phyloP scores from a whole-genome alignment of 2,113 vertebrate genomes.

The Thomomys bottae region DNA sequence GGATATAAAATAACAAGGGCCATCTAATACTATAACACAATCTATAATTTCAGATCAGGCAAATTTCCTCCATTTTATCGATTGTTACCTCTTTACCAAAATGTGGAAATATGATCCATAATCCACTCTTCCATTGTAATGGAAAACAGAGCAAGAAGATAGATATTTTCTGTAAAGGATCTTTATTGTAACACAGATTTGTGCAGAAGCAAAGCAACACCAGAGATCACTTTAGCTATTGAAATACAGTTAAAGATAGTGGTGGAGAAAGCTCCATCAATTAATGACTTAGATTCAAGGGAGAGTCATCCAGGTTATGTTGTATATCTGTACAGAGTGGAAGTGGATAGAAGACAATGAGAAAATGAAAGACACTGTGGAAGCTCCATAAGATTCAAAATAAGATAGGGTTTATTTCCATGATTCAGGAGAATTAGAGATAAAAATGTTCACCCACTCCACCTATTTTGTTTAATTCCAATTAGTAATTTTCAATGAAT shows the following conservation, averaged over 20 bases:
- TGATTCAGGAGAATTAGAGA: neutral
- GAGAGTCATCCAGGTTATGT: neutral
- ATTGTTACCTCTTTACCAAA: conserved; percentile 23
- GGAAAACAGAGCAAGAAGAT: neutral
- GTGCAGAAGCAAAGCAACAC: conserved; percentile 13
- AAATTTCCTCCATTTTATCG: neutral
- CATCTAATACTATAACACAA: neutral
- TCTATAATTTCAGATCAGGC: neutral
- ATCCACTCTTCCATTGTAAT: neutral
- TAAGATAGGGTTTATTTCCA: neutral
- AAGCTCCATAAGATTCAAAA: neutral
- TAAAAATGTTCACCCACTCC: neutral
- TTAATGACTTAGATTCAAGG: neutral
- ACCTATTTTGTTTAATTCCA: conserved; percentile 18
- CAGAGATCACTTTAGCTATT: neutral
- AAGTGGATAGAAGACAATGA: neutral
- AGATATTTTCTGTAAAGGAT: neutral
- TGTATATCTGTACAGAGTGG: neutral
- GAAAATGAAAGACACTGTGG: neutral
- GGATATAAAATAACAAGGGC: neutral
- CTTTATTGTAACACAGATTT: conserved; percentile 13
- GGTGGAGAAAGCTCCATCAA: neutral
- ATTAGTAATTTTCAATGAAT: neutral
- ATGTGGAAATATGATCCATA: conserved; percentile 22
- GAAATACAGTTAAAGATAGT: neutral